Conservation (phyloP, 2,888 invertebrate species). For the Agrypnus murinus region DNA sequence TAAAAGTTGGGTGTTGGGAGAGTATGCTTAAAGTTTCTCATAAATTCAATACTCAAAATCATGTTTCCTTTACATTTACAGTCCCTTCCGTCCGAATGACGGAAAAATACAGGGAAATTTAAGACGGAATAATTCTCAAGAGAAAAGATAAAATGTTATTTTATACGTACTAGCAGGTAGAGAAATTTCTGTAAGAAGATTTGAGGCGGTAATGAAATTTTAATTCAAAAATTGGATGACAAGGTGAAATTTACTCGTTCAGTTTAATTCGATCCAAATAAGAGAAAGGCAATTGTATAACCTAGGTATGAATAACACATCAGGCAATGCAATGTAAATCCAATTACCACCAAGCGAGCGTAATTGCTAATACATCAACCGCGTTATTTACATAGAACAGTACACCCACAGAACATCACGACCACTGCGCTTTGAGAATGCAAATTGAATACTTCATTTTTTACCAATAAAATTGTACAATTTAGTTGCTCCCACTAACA, state of each 20-base stretch:
- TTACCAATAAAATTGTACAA: slow-evolving; percentile 38
- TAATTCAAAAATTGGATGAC: slow-evolving; percentile 7
- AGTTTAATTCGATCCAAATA: slow-evolving; percentile 33
- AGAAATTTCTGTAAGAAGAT: no score
- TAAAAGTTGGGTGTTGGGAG: no score
- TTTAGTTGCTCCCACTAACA: slow-evolving; percentile 38
- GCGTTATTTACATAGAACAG: slow-evolving; percentile 51
- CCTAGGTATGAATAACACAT: slow-evolving; percentile 51
- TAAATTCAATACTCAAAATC: no score
- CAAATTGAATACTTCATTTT: slow-evolving; percentile 44
- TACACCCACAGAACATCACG: slow-evolving; percentile 50
- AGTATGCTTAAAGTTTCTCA: no score
- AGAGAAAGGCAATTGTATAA: slow-evolving; percentile 39
- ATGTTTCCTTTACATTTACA: no score
- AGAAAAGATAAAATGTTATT: no score
- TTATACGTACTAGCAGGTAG: no score
- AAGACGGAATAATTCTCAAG: no score
- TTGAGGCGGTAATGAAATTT: no score
- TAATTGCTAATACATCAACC: slow-evolving; percentile 51
- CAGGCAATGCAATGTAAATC: slow-evolving; percentile 51
- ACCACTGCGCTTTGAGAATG: slow-evolving; percentile 34
- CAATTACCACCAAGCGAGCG: slow-evolving; percentile 51
- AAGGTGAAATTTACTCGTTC: slow-evolving; percentile 11
- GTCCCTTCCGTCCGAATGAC: no score
- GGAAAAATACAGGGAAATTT: no score